phyloP scores from a whole-genome alignment of 2,888 invertebrate genomes.

The Lasioglossum villosulum region DNA sequence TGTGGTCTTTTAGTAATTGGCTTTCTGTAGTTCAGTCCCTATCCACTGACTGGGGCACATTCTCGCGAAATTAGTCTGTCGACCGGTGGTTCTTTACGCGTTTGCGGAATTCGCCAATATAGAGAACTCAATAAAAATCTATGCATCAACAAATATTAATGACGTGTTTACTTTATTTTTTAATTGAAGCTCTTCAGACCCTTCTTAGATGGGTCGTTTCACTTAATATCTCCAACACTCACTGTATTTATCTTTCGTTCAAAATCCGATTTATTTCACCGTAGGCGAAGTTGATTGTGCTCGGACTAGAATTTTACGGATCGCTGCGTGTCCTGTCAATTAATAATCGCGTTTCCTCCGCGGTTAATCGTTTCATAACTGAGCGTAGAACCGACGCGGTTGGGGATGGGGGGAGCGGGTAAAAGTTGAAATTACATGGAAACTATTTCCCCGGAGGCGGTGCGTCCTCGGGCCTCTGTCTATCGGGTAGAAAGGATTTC shows the following conservation, averaged over 20 bases:
- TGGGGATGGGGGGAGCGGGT: neutral
- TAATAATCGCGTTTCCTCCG: neutral
- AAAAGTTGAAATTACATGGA: constrained; percentile 53
- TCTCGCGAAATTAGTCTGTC: neutral
- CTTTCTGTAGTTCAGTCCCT: neutral
- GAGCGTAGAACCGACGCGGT: neutral
- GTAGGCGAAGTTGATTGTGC: neutral
- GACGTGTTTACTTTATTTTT: neutral
- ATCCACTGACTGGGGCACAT: neutral
- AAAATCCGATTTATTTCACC: neutral
- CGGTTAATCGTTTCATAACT: constrained; percentile 13
- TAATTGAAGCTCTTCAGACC: too few species aligned
- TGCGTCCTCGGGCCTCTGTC: constrained; percentile 9
- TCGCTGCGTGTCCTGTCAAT: neutral
- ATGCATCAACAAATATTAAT: neutral
- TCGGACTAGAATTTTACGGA: neutral
- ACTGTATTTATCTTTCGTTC: neutral
- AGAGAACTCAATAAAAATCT: neutral
- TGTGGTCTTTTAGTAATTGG: neutral
- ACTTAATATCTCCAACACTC: neutral
- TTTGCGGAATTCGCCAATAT: neutral
- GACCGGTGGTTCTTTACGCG: neutral
- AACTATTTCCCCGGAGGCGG: constrained; percentile 47
- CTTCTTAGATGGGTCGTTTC: too few species aligned
- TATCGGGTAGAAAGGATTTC: constrained; percentile 50